Base-by-base conservation (phyloP, 2,797 vertebrate genomes). In the Brachyalestes nurse region DNA sequence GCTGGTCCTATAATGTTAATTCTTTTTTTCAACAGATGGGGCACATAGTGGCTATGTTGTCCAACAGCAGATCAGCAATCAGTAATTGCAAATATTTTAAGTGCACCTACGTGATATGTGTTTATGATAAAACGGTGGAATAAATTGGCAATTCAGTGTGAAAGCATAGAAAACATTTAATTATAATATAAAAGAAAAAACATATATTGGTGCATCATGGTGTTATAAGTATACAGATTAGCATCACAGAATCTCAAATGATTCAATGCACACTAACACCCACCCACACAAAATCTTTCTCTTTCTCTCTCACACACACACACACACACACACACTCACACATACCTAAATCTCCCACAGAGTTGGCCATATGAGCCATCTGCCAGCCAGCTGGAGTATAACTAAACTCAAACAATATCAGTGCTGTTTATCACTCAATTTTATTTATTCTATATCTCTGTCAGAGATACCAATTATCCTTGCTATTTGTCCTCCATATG, bases 301-400 rank as follows among this genome's bases (percentile, higher is more conserved):
- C 28, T 19, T 13, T 16, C 28, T 19, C 25, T 16, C 23, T 14
- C 65, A 77, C 57, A 77, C 40, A 77, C 47, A 51, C 67, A 34
- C 34, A 34, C 34, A 4, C 34, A 34, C 2, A 34, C 34, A 34
- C 28, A 28, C 28, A 28, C 28, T 3, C 34, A 62, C 51, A 23
- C 62, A 74, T 19, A 67, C 25, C 42, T 81, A 80, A 80, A 75
- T 79, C 83, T 72, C 79, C 64, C 42, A 66, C 65, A 40, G 83
- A 71, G 83, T 75, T 75, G 75, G 58, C 79, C 83, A 81, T 81
- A 58, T 28, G 71, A 81, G 72, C 83, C 83, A 81, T 84, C 83
- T 84, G 83, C 61, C 45, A 58, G 71, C 71, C 83, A 84, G 79
- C 81, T 84, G 83, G 79, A 78, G 75, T 58, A 78, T 57, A 81